Evolutionary conservation across 2,797 vertebrate genomes (phyloP).

Genomic region (Pangasius krempfi): DNA sequence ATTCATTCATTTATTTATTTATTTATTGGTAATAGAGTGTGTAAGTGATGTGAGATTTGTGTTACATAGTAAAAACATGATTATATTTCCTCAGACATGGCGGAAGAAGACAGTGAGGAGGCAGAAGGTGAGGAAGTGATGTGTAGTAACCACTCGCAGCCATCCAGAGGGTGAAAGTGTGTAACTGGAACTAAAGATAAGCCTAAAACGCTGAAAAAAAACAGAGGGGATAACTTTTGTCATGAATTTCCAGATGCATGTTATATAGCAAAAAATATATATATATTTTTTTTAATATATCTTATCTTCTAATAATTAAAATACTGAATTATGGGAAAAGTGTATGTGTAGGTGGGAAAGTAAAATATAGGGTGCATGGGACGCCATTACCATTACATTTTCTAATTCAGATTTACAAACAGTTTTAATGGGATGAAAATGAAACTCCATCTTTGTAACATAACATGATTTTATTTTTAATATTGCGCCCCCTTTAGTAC

Average conservation of each 20-base stretch:
- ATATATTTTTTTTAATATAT: background rate
- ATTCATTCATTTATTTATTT: background rate
- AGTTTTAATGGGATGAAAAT: no score
- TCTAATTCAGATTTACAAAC: no score
- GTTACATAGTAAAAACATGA: no score
- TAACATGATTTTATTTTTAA: background rate
- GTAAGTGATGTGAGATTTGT: background rate
- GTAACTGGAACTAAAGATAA: background rate
- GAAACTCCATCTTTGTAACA: background rate
- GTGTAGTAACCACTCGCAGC: background rate
- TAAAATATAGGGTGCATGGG: no score
- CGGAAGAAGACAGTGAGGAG: background rate
- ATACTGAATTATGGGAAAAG: background rate
- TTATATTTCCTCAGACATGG: background rate
- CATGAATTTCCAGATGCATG: background rate
- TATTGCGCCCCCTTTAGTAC: background rate
- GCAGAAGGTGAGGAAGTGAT: conserved; percentile 16
- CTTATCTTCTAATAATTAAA: background rate
- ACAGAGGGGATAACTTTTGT: background rate
- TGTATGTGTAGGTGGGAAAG: background rate
- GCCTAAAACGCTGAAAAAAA: background rate
- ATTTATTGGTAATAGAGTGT: background rate
- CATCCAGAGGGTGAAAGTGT: background rate
- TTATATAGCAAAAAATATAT: no score
- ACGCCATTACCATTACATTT: background rate